These are phyloP conservation scores for Macroteleia sp. DNA, from an alignment of 2,888 invertebrate genomes.

Conservation along the genomic window DNA sequence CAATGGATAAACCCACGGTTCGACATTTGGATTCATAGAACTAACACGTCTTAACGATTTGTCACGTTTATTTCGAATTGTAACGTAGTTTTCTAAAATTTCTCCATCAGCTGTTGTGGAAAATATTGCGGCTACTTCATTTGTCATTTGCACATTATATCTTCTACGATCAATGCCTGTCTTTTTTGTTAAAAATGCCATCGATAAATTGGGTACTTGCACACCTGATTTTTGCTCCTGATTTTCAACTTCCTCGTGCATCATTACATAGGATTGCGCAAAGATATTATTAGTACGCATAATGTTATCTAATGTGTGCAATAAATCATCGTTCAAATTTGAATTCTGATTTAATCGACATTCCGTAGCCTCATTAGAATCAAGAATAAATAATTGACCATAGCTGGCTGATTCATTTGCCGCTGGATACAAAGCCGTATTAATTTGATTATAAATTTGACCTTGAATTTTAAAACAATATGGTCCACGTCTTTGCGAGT, in stretches of 20 bases:
- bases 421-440: background rate
- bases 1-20: too few species aligned
- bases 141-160: slow-evolving; percentile 1
- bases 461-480: background rate
- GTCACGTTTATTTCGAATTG: background rate
- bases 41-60: too few species aligned
- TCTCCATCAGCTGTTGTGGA: slow-evolving; percentile 2
- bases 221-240: background rate
- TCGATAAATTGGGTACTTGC: background rate
- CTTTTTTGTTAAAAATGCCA: slow-evolving; percentile 6
- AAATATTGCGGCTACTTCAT: slow-evolving; percentile 8
- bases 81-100: slow-evolving; percentile 2
- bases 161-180: slow-evolving; percentile 1
- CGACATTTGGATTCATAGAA: too few species aligned
- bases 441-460: slow-evolving; percentile 5
- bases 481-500: too few species aligned
- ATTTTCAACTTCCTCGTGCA: too few species aligned
- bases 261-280: too few species aligned
- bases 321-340: background rate
- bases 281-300: too few species aligned
- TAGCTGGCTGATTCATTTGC: background rate
- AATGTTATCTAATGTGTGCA: background rate
- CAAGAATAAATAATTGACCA: slow-evolving; percentile 1
- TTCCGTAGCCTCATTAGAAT: background rate
- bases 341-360: background rate